Base-by-base conservation (phyloP, 2,797 vertebrate genomes). In the Delichon dasypus region DNA sequence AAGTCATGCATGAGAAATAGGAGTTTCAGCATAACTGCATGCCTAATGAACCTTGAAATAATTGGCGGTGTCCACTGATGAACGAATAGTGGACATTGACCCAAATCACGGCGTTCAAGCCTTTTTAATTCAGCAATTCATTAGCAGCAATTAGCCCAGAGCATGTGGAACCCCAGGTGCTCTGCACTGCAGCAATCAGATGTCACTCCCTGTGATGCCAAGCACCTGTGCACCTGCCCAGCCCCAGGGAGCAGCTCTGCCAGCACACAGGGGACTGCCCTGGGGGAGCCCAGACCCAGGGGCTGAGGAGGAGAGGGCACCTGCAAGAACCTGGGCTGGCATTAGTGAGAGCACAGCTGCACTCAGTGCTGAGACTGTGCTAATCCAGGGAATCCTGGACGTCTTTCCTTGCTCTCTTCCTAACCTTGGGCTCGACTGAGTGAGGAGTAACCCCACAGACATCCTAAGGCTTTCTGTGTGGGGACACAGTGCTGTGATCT, bases 1-100 rank as follows among this genome's bases (percentile, higher is more conserved):
- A 85, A 94, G 34, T 57, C 53, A 88, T 0, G 4, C 51, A 82
- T 36, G 44, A 89, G 81, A 90, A 92, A 74, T 7, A 78, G 38
- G 14, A 16, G 36, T 77, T 94, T 72, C 32, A 94, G 47, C 64
- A 57, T 62, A 93, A 93, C 44, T 93, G 84, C 5, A 2, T 80
- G 50, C 47, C 71, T 92, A 93, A 89, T n/a, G 9, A 91, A 86
- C 61, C 88, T 61, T 92, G 61, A 90, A 88, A 93, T 82, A 53
- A 68, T 34, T 6, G 5, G 10, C 44, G 34, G 16, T 60, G 36
- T 84, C 88, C 67, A 66, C 57, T 89, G 85, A 83, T 80, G 57
- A 79, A 86, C 85, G 81, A 91, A 51, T 30, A 87, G 67, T 66
- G 51, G 54, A 85, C 79, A 67, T 42, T 51, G 67, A 87, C 85